Conservation (phyloP, 1,140 invertebrate genomes). For the Leptoteleia sp. region DNA sequence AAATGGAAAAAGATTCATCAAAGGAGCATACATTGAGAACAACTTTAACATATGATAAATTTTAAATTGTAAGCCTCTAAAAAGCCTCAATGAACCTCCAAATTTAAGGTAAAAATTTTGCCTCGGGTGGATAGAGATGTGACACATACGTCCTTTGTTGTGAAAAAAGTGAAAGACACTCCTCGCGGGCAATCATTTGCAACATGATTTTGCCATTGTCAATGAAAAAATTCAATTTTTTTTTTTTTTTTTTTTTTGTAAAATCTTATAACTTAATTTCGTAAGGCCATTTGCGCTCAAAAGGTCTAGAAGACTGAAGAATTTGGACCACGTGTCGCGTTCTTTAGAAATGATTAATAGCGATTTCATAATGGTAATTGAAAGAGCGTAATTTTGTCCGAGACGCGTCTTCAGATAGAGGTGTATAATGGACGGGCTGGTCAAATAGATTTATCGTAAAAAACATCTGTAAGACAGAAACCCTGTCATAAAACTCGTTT, state of each 20-base stretch:
- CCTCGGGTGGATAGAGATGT: conserved; percentile 50
- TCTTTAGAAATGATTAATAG: no score
- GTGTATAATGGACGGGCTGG: background rate
- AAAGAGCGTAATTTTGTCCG: no score
- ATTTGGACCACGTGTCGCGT: no score
- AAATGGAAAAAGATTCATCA: no score
- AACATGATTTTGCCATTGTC: conserved; percentile 14
- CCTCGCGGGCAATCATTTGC: conserved; percentile 21
- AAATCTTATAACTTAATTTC: conserved; percentile 1
- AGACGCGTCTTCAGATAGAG: no score
- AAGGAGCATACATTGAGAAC: no score
- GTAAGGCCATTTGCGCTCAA: background rate
- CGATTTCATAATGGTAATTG: no score
- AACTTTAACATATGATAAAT: no score
- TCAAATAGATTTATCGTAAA: conserved; percentile 8
- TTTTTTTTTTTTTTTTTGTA: no score
- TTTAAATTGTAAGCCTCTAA: no score
- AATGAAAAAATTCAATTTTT: conserved; percentile 2
- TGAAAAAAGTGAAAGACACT: conserved; percentile 29
- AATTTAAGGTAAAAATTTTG: no score
- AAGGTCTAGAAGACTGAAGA: background rate
- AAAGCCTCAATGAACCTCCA: no score
- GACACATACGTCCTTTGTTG: conserved; percentile 34
- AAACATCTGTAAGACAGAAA: conserved; percentile 38
- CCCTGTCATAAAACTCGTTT: conserved; percentile 28